A percentile compares a stretch with the other conserved stretches of the same genome.
Evolutionary conservation across 1,140 invertebrate species (phyloP).

Genomic region (Brachionus sp.): DNA sequence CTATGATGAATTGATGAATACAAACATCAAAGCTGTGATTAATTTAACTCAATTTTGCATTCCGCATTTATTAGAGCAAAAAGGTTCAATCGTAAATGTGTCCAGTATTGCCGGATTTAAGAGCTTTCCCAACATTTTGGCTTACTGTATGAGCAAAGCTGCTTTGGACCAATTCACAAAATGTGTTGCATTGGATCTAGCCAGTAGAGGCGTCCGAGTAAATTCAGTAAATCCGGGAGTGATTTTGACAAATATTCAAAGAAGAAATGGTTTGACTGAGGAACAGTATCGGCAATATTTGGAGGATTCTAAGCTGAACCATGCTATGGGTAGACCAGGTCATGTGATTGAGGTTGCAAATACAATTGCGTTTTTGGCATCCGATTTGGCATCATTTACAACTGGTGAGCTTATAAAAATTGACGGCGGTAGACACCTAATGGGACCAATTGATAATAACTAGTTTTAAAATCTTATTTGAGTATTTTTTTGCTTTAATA

Average conservation of each 20-base stretch:
- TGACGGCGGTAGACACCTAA: slow-evolving; percentile 75
- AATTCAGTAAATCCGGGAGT: slow-evolving; percentile 75
- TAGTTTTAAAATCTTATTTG: neutral
- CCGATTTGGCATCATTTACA: slow-evolving; percentile 72
- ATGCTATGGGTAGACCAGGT: slow-evolving; percentile 76
- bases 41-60: slow-evolving; percentile 48
- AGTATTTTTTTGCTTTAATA: no score
- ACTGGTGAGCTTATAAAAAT: slow-evolving; percentile 75
- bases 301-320: slow-evolving; percentile 71
- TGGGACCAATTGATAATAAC: slow-evolving; percentile 64
- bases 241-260: slow-evolving; percentile 73
- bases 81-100: slow-evolving; percentile 50
- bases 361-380: slow-evolving; percentile 78
- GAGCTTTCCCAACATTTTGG: slow-evolving; percentile 61
- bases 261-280: slow-evolving; percentile 69
- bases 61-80: slow-evolving; percentile 48
- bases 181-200: slow-evolving; percentile 71
- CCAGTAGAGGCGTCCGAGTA: slow-evolving; percentile 73
- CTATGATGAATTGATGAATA: slow-evolving; percentile 77
- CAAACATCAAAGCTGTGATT: slow-evolving; percentile 68
- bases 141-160: slow-evolving; percentile 83
- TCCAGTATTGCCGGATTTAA: slow-evolving; percentile 9
- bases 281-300: slow-evolving; percentile 69
- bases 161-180: slow-evolving; percentile 83
- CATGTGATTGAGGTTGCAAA: slow-evolving; percentile 72